A percentile compares a stretch with the other conserved stretches of the same genome.
Conservation (phyloP, 2,113 vertebrate species). For the Barnardius zonarius region DNA sequence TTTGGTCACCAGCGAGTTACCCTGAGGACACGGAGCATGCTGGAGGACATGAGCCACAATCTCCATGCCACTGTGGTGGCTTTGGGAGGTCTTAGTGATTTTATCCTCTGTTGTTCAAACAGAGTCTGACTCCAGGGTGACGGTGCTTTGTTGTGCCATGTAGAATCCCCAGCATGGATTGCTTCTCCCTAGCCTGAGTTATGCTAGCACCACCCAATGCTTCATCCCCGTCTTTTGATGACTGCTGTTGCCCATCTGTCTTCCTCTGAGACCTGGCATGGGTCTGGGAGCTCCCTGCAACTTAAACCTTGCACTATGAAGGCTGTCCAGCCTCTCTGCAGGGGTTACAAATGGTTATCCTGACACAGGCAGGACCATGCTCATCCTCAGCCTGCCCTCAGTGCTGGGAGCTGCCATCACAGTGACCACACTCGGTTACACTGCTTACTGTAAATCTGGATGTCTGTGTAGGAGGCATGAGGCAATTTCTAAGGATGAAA, state of each 20-base stretch:
- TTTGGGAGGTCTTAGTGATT: not conserved
- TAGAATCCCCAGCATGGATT: not conserved
- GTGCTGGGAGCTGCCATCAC: not conserved
- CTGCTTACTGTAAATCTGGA: not conserved
- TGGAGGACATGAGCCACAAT: not conserved
- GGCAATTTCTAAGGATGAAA: not conserved
- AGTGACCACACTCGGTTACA: not conserved
- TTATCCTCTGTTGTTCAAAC: not conserved
- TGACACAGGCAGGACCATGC: fast-evolving
- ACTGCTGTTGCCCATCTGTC: not conserved
- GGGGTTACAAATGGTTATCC: not conserved
- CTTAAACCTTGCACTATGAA: not conserved
- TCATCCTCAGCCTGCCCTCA: not conserved
- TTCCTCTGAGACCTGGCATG: not conserved
- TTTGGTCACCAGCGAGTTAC: not conserved
- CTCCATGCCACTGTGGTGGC: not conserved
- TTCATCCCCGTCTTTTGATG: not conserved
- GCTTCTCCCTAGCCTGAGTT: not conserved
- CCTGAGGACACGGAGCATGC: not conserved
- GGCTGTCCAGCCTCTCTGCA: not conserved
- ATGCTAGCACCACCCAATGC: not conserved
- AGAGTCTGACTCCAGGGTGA: not conserved
- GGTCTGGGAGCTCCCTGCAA: not conserved
- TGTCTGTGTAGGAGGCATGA: not conserved
- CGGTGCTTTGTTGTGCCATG: not conserved